Evolutionary conservation across 2,113 vertebrate genomes (phyloP).

Genomic region (Pavo muticus): DNA sequence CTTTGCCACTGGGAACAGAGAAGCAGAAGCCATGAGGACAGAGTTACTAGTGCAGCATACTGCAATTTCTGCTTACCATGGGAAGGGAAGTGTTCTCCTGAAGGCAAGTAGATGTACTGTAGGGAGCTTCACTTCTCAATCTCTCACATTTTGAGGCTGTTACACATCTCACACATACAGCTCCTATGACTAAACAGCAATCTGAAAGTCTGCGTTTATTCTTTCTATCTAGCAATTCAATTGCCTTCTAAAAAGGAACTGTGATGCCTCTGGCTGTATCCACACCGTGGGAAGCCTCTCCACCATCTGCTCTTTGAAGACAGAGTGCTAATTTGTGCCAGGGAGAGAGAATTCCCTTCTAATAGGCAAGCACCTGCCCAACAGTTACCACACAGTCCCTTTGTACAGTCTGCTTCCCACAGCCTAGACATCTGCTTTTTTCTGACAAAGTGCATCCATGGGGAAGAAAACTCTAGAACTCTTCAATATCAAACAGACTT

Average conservation of each 20-base stretch:
- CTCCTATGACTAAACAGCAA: neutral
- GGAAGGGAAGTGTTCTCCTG: neutral
- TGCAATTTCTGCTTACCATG: neutral
- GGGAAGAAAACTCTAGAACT: neutral
- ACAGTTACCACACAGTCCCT: neutral
- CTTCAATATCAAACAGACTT: neutral
- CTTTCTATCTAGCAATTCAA: neutral
- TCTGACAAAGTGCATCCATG: neutral
- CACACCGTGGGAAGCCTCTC: neutral
- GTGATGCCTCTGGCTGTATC: neutral
- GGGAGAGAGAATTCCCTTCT: neutral
- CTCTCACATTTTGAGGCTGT: neutral
- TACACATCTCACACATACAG: neutral
- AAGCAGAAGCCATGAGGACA: neutral
- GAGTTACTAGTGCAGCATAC: neutral
- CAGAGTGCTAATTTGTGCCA: neutral
- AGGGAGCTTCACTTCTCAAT: neutral
- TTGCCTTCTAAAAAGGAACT: neutral
- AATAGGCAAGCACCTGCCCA: neutral
- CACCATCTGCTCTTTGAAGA: neutral
- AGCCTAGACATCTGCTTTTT: neutral
- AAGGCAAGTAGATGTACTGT: neutral
- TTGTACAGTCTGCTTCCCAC: neutral
- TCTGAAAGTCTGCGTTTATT: rapidly evolving
- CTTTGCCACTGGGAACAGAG: neutral